phyloP scores from a whole-genome alignment of 2,113 vertebrate genomes.

The Notothenia coriiceps region DNA sequence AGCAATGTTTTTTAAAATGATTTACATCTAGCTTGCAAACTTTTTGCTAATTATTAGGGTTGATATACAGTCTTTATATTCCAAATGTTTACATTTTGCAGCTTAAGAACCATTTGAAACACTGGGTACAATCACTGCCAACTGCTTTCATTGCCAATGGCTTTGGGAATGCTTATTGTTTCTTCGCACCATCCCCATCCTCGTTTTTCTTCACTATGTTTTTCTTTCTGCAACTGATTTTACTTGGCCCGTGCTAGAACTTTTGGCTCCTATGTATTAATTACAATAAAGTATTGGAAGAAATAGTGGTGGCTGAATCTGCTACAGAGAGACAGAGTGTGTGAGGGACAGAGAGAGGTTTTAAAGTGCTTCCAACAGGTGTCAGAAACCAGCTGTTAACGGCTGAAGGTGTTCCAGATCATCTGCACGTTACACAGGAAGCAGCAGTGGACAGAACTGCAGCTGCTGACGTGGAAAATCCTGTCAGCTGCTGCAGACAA shows the following conservation, averaged over 20 bases:
- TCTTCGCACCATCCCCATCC: too few species aligned
- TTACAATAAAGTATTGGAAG: background rate
- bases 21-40: background rate
- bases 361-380: conserved; percentile 13
- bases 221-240: background rate
- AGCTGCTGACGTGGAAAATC: conserved; percentile 6
- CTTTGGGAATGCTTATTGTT: too few species aligned
- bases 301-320: background rate
- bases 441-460: conserved; percentile 25
- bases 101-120: too few species aligned
- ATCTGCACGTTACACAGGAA: conserved; percentile 23
- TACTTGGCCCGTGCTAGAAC: background rate
- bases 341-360: background rate
- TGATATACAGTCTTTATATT: too few species aligned
- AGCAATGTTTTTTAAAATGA: background rate
- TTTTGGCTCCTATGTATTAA: background rate
- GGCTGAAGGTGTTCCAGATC: conserved; percentile 19
- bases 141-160: too few species aligned
- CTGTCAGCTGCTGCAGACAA: conserved; percentile 18
- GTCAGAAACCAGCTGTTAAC: conserved; percentile 36
- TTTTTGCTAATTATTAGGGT: background rate
- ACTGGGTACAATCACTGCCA: too few species aligned
- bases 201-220: background rate
- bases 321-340: background rate
- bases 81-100: too few species aligned